These are phyloP conservation scores for Nestor notabilis DNA, from an alignment of 2,113 vertebrate genomes.

Conservation along the genomic window DNA sequence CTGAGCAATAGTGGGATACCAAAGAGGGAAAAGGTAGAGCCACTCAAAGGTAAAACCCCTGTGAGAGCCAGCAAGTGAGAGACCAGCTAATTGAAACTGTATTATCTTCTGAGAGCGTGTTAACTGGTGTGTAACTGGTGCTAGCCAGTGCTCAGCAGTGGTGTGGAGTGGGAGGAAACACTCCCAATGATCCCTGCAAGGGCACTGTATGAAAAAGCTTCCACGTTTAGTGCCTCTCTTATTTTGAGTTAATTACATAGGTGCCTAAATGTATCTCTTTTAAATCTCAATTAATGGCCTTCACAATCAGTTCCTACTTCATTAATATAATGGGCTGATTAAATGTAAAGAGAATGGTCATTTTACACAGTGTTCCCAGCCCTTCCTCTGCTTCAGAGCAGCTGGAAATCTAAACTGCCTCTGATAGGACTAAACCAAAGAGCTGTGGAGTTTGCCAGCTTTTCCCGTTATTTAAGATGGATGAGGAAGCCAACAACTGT, in stretches of 20 bases:
- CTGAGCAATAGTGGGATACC: fast-evolving
- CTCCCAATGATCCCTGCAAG: neutral
- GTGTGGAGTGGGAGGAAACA: neutral
- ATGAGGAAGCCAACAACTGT: neutral
- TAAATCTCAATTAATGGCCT: conserved; percentile 55
- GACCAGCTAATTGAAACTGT: neutral
- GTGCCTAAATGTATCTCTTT: neutral
- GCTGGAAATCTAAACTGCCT: neutral
- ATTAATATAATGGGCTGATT: conserved; percentile 7
- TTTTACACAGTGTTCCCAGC: neutral
- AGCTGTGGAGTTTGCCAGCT: neutral
- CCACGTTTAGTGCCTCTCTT: conserved; percentile 6
- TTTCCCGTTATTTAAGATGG: neutral
- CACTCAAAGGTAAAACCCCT: neutral
- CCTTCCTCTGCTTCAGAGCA: neutral
- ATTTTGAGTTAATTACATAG: conserved; percentile 37
- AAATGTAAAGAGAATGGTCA: neutral
- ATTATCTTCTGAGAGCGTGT: neutral
- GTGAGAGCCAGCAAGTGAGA: neutral
- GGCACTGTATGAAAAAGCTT: conserved; percentile 33
- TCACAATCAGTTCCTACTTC: conserved; percentile 44
- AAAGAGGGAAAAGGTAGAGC: neutral
- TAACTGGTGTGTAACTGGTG: neutral
- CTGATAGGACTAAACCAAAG: neutral
- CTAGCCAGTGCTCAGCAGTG: neutral